Percentiles rank a stretch among this genome's conserved stretches.
These are phyloP conservation scores for Myodes glareolus DNA, from an alignment of 2,113 vertebrate species.

Conservation along the genomic window DNA sequence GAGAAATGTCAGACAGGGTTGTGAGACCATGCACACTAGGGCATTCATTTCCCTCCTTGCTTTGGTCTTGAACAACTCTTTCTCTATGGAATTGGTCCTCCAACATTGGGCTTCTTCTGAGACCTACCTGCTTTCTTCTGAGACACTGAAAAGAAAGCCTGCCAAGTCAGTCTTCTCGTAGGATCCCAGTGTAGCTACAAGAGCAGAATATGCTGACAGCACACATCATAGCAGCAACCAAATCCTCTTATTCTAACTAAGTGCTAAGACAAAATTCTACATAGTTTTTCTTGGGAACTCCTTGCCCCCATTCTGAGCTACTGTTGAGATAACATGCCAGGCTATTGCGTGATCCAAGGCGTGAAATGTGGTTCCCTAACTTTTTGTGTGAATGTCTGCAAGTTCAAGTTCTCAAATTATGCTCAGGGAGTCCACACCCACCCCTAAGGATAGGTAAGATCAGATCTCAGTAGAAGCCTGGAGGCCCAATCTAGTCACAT, in stretches of 20 bases:
- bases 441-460: too few species aligned
- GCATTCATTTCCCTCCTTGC: background rate
- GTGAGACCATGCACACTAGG: background rate
- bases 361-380: background rate
- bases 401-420: background rate
- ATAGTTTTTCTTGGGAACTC: background rate
- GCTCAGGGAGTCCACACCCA: background rate
- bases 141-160: background rate
- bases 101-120: background rate
- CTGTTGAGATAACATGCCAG: background rate
- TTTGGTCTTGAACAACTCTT: background rate
- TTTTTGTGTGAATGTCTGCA: background rate
- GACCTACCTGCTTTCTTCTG: background rate
- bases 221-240: background rate
- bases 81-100: background rate
- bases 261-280: background rate
- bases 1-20: background rate
- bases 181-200: background rate
- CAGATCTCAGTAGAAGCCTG: background rate
- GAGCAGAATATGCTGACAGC: background rate
- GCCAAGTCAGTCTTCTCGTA: background rate
- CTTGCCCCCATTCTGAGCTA: background rate
- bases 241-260: background rate
- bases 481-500: background rate
- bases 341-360: background rate